Percentiles rank a stretch among this genome's conserved stretches.
Conservation (phyloP, 2,113 vertebrate genomes). For the Lycaon pictus region DNA sequence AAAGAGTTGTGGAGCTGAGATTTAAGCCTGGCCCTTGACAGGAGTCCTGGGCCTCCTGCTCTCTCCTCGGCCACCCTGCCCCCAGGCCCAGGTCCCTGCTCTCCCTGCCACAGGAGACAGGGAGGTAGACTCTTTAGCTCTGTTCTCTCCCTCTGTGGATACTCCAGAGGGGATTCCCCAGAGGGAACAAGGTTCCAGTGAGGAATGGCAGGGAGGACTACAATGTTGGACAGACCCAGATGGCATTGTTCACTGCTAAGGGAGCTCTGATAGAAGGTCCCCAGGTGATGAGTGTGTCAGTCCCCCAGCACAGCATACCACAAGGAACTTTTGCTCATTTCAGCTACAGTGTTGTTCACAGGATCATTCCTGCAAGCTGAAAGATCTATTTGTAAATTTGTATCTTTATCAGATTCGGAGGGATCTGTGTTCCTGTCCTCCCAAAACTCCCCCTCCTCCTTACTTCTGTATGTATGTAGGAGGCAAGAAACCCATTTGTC, state of each 20-base stretch:
- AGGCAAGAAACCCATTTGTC: not conserved
- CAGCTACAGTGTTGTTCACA: not conserved
- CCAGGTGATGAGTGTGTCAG: not conserved
- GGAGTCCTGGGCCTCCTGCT: not conserved
- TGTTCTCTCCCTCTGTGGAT: not conserved
- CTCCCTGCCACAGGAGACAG: not conserved
- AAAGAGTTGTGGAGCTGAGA: not conserved
- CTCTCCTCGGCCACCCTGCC: not conserved
- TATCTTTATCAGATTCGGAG: conserved; percentile 15
- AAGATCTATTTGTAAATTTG: not conserved
- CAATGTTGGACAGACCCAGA: not conserved
- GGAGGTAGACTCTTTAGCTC: not conserved
- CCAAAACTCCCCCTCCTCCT: not conserved
- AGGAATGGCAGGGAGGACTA: not conserved
- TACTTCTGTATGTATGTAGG: not conserved
- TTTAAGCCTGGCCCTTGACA: not conserved
- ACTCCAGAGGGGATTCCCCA: not conserved
- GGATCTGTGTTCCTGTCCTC: not conserved
- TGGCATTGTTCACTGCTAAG: not conserved
- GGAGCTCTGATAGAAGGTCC: not conserved
- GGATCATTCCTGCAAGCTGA: not conserved
- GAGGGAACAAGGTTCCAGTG: not conserved
- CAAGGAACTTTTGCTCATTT: not conserved
- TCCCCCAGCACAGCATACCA: not conserved
- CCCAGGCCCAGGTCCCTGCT: not conserved